Evolutionary conservation across 2,797 vertebrate genomes (phyloP).

Genomic region (Enteromius viviparus): DNA sequence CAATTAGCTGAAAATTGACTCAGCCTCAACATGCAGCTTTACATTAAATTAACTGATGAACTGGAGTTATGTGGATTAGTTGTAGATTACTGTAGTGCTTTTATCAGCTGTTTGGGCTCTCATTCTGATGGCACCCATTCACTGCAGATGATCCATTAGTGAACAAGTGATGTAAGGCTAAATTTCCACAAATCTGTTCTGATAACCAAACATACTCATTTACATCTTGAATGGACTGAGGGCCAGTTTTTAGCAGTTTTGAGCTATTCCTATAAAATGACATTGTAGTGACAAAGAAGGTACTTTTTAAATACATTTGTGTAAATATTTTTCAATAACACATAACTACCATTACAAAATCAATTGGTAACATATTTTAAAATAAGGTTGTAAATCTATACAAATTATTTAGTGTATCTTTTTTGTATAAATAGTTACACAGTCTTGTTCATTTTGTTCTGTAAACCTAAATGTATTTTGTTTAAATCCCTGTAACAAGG

Average conservation of each 20-base stretch:
- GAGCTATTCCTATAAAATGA: not conserved
- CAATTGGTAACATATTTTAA: conserved; percentile 1
- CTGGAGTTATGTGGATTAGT: not conserved
- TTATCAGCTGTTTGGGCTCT: not conserved
- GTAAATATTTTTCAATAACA: not conserved
- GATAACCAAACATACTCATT: not conserved
- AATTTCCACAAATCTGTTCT: not conserved
- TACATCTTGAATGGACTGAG: not conserved
- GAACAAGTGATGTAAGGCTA: not conserved
- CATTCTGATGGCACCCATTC: not conserved
- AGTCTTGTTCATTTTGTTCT: not conserved
- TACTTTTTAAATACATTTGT: not conserved
- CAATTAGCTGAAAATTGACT: not conserved
- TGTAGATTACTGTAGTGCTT: not conserved
- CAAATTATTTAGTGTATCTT: not conserved
- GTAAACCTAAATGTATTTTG: not conserved
- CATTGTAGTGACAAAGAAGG: not conserved
- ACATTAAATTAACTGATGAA: not conserved
- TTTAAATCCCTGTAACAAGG: not conserved
- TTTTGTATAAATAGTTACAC: not conserved
- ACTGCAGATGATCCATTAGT: not conserved
- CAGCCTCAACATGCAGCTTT: not conserved
- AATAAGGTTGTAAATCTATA: not conserved
- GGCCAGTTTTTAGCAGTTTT: not conserved
- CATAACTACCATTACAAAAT: not conserved